Percentiles rank a stretch among this genome's conserved stretches.
Conservation (phyloP, 2,797 vertebrate genomes). For the Tauraco hartlaubi region DNA sequence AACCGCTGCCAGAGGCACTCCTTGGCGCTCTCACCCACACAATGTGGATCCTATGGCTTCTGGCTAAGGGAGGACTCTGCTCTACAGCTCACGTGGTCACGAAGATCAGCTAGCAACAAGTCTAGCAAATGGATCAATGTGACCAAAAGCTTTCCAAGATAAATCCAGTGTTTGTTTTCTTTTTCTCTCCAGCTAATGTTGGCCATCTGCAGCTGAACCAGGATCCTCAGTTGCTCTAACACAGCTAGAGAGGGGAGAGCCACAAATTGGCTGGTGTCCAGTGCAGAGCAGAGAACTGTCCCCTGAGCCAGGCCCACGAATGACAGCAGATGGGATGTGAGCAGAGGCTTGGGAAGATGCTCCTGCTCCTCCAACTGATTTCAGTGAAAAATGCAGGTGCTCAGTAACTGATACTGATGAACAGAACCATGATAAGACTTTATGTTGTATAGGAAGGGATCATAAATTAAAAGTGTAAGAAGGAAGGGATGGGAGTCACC, state of each 20-base stretch:
- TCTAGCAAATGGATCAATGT: background rate
- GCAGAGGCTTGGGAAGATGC: background rate
- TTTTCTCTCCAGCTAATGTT: background rate
- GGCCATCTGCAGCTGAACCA: background rate
- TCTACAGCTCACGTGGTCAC: background rate
- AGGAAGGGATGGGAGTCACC: background rate
- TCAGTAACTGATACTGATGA: background rate
- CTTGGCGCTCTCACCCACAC: background rate
- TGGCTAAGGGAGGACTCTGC: background rate
- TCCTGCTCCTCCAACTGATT: background rate
- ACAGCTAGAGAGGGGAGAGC: background rate
- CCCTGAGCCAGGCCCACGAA: background rate
- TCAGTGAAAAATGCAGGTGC: background rate
- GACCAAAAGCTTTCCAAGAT: background rate
- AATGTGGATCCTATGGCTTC: fast-evolving
- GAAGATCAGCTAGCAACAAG: background rate
- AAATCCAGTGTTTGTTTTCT: background rate
- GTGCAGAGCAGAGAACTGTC: background rate
- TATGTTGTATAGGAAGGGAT: background rate
- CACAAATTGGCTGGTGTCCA: background rate
- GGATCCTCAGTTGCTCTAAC: background rate
- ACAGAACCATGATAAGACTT: background rate
- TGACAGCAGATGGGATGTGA: background rate
- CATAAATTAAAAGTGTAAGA: background rate
- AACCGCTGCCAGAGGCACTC: background rate